Evolutionary conservation across 2,888 invertebrate genomes (phyloP), one percentile per base, ranked within the genome.

Genomic region (Glyphotaelius pellucidus): DNA sequence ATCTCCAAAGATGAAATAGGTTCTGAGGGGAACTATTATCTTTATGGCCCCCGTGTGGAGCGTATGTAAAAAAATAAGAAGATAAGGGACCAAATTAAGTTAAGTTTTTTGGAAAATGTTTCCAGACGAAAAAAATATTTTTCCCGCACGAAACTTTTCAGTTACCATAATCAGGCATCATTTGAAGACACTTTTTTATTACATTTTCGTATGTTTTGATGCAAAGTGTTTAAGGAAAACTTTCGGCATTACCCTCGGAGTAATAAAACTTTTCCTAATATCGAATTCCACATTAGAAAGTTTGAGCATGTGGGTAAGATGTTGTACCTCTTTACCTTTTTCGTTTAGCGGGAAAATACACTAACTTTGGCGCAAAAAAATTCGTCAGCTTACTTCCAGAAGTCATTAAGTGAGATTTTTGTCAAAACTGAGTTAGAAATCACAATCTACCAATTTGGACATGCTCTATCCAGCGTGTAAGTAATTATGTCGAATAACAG

Each of bases 181-280:
- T 67, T 67, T n/a, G 67, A 25, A n/a, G n/a, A 25, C n/a, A 67
- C 25, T 67, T 67, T n/a, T 67, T 67, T 52, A 67, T 67, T 67
- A 67, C 67, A 25, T 67, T 67, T 67, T 67, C 52, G 52, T 52
- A 19, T 52, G 52, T 52, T 52, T 19, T 52, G 67, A 67, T 67
- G 67, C n/a, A 67, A 67, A 67, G 67, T 67, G 25, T 67, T 67
- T 4, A 7, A 67, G n/a, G 7, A 5, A 67, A 67, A 67, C 25
- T 67, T 67, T 67, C 2, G 25, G 25, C 67, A 25, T 67, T 25
- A 25, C 67, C n/a, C 42, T 9, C 42, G 25, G 86, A n/a, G 86
- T 47, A 86, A 86, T 86, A 86, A 86, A 86, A 86, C n/a, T 86
- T 86, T 38, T 86, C 15, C 14, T 35, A 38, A 86, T 38, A n/a